A percentile compares a stretch with the other conserved stretches of the same genome.
Evolutionary conservation across 2,113 vertebrate species (phyloP).

Genomic region (Antennarius striatus): DNA sequence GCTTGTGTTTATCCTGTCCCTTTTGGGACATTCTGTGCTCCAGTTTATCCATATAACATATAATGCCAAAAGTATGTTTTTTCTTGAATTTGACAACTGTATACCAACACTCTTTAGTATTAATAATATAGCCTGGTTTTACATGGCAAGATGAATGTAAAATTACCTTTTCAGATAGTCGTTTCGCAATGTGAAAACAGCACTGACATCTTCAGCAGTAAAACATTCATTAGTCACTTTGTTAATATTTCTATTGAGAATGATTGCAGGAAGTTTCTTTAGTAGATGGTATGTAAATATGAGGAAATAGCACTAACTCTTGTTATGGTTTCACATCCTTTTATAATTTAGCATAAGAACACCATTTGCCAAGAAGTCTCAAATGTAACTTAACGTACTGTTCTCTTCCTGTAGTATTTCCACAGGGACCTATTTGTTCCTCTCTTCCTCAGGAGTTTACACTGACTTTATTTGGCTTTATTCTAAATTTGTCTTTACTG

Average conservation of each 20-base stretch:
- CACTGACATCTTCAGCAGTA: conserved; percentile 20
- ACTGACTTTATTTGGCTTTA: conserved; percentile 33
- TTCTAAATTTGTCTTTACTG: conserved; percentile 11
- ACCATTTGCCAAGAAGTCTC: neutral
- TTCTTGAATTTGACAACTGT: conserved; percentile 40
- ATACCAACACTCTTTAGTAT: conserved; percentile 14
- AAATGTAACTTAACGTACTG: neutral
- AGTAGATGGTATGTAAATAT: conserved; percentile 3
- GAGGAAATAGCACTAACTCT: neutral
- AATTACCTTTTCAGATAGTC: conserved; percentile 24
- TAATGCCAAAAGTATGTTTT: conserved; percentile 38
- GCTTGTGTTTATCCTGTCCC: conserved; percentile 20
- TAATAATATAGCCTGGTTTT: conserved; percentile 43
- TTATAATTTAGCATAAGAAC: conserved; percentile 1
- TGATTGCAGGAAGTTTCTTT: conserved; percentile 5
- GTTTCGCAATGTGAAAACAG: conserved; percentile 43
- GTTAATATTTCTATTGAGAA: conserved; percentile 10
- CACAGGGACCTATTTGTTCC: neutral
- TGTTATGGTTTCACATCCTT: neutral
- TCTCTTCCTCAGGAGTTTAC: conserved; percentile 1
- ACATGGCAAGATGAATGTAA: conserved; percentile 23
- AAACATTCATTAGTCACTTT: conserved; percentile 22
- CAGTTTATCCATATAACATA: conserved; percentile 37
- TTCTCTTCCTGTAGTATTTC: neutral
- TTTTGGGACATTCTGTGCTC: conserved; percentile 23